Evolutionary conservation across 1,140 invertebrate genomes (phyloP).

Genomic region (Temnothorax nylanderi): DNA sequence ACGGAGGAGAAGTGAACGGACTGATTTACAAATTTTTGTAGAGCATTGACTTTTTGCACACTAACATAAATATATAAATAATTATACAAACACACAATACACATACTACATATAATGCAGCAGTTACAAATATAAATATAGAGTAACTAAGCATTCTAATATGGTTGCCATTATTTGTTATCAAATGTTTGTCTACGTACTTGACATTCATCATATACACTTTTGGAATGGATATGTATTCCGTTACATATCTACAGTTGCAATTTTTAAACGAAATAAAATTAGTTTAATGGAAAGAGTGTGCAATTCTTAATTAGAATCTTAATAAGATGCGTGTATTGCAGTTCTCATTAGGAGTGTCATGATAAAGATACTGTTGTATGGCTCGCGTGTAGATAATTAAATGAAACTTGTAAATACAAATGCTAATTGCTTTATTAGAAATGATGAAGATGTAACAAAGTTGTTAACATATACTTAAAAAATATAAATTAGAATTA

Average conservation of each 20-base stretch:
- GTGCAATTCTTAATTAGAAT: neutral
- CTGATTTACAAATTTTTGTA: slow-evolving; percentile 33
- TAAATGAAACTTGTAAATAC: slow-evolving; percentile 44
- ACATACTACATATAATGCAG: neutral
- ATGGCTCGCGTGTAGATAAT: slow-evolving; percentile 16
- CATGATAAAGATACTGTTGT: neutral
- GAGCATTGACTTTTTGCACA: slow-evolving; percentile 20
- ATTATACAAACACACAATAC: neutral
- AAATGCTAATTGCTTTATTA: slow-evolving; percentile 35
- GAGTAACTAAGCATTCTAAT: neutral
- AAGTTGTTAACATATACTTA: slow-evolving; percentile 53
- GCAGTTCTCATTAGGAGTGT: neutral
- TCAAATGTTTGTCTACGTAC: neutral
- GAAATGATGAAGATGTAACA: slow-evolving; percentile 28
- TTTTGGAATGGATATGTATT: neutral
- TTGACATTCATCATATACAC: neutral
- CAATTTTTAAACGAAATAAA: slow-evolving; percentile 29
- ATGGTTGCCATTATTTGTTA: neutral
- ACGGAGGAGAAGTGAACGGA: slow-evolving; percentile 77
- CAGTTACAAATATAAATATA: slow-evolving; percentile 11
- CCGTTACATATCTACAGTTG: neutral
- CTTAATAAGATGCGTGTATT: neutral
- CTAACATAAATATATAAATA: slow-evolving; percentile 38
- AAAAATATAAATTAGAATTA: slow-evolving; percentile 46
- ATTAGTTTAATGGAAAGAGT: slow-evolving; percentile 13